Base-by-base conservation (phyloP, 2,888 invertebrate genomes). In the Drosophila kanekoi region DNA sequence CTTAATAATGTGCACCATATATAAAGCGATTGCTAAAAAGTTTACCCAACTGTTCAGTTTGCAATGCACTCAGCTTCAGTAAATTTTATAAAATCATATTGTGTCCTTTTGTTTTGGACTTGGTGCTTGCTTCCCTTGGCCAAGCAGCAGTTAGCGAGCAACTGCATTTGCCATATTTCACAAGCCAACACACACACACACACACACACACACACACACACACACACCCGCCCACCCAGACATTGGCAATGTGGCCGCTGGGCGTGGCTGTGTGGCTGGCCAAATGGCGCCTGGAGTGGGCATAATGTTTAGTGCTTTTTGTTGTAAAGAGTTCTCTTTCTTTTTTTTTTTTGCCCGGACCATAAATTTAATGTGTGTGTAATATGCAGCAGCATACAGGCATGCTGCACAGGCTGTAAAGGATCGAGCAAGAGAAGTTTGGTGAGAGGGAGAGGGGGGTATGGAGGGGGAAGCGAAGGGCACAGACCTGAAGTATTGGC, bases 291-390 rank as follows among this genome's bases (percentile, higher is more conserved):
- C 47, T 67, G 65, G 67, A 72, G 67, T 75, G 82, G 68, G 76
- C 78, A 72, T 80, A 85, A 82, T 82, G 86, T 76, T 82, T 82
- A 85, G 83, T 83, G 86, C 83, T 76, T 83, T 82, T 82, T 78
- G 83, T 80, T 82, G 83, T 85, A 80, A 85, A 82, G 76, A 85
- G 76, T 78, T 23, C 5, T 28, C 8, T 28, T 28, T 23, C 6
- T 23, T 23, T 23, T 23, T 28, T 28, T 28, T 82, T 80, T 64
- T 66, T 62, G 72, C 59, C 79, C 61, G 54, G 69, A 78, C 77
- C 83, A 82, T 82, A 82, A 82, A 82, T 82, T 78, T 85, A 80
- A 82, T 75, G 72, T 77, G 74, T 79, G 80, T 79, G 77, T 79
- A 73, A 81, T 81, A 73, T 79, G 85, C 75, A 75, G 64, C 69